A percentile compares a stretch with the other conserved stretches of the same genome.
Conservation (phyloP, 2,113 vertebrate species). For the Pituophis catenifer region DNA sequence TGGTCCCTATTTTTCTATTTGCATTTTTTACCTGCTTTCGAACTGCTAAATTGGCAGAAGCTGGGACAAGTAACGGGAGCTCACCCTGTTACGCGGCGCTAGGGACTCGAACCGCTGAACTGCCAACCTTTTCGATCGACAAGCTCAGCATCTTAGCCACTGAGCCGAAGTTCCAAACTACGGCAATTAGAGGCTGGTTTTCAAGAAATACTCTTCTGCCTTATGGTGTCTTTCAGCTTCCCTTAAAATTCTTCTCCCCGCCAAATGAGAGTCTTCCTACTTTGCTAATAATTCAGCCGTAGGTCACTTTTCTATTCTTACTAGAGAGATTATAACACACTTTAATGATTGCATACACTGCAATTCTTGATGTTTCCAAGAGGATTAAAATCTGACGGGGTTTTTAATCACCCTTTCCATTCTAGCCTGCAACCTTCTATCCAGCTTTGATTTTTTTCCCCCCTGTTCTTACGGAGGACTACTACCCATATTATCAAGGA, state of each 20-base stretch:
- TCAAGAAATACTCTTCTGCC: not conserved
- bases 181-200: not conserved
- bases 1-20: too few relatives aligned
- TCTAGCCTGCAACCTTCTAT: conserved; percentile 46
- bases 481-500: conserved; percentile 67
- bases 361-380: conserved; percentile 54
- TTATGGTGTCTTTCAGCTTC: not conserved
- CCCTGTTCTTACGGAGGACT: conserved; percentile 52
- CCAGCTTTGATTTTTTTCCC: conserved; percentile 45
- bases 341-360: not conserved
- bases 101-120: too few relatives aligned
- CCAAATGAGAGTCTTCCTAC: not conserved
- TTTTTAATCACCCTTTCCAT: conserved; percentile 32
- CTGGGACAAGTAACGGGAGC: too few relatives aligned
- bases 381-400: conserved; percentile 46
- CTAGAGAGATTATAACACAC: not conserved
- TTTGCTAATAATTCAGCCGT: conserved; percentile 40
- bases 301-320: not conserved
- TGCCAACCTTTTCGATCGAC: too few relatives aligned
- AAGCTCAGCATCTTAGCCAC: too few relatives aligned
- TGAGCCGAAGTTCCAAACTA: not conserved
- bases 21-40: too few relatives aligned
- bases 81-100: too few relatives aligned
- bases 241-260: not conserved
- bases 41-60: too few relatives aligned